A percentile compares a stretch with the other conserved stretches of the same genome.
Evolutionary conservation across 2,888 invertebrate genomes (phyloP).

Genomic region (Deilephila elpenor): DNA sequence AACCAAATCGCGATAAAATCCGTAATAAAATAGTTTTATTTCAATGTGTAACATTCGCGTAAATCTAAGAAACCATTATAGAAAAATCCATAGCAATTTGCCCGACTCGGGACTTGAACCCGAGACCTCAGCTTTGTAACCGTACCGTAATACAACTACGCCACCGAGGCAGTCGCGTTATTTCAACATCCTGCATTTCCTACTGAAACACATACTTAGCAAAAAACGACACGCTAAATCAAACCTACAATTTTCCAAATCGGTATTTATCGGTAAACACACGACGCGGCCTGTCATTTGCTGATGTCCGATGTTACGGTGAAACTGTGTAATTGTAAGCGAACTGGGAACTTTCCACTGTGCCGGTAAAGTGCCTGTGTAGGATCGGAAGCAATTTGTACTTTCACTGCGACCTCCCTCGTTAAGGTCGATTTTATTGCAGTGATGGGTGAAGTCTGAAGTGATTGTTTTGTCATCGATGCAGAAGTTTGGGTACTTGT

Average conservation of each 20-base stretch:
- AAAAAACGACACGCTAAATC: not conserved
- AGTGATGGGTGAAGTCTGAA: not conserved
- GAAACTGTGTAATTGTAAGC: conserved; percentile 40
- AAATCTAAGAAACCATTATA: too few relatives aligned
- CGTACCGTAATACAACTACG: too few relatives aligned
- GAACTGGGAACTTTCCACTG: conserved; percentile 27
- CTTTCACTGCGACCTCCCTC: conserved; percentile 21
- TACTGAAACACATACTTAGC: not conserved
- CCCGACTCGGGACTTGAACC: too few relatives aligned
- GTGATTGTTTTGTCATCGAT: not conserved
- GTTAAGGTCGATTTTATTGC: not conserved
- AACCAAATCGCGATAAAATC: too few relatives aligned
- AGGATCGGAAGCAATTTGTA: conserved; percentile 15
- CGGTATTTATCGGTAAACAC: conserved; percentile 27
- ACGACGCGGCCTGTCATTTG: conserved; percentile 37
- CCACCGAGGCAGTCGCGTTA: too few relatives aligned
- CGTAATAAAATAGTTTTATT: too few relatives aligned
- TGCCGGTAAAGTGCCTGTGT: conserved; percentile 10
- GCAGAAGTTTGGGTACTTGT: not conserved
- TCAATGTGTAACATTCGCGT: too few relatives aligned
- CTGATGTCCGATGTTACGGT: conserved; percentile 45
- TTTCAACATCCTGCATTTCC: not conserved
- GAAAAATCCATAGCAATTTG: too few relatives aligned
- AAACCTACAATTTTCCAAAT: not conserved
- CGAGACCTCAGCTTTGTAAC: too few relatives aligned